phyloP scores from a whole-genome alignment of 2,888 invertebrate genomes.

The Galeopsomyia nigrocyanea region DNA sequence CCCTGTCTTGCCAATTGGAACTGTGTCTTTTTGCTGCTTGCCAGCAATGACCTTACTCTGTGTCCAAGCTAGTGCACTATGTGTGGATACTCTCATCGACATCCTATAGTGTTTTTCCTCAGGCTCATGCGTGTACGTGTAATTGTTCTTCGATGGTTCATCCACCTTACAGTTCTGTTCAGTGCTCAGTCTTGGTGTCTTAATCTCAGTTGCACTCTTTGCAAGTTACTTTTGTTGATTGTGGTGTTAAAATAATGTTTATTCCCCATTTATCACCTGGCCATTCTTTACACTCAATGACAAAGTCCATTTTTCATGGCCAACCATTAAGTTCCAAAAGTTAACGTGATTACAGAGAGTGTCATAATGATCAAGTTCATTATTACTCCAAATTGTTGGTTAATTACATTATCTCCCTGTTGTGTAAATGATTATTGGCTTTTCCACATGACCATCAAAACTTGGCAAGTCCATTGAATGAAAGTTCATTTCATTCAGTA shows the following conservation, averaged over 20 bases:
- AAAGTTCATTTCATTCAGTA: constrained; percentile 15
- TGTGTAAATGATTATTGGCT: background rate
- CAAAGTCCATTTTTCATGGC: background rate
- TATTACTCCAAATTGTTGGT: background rate
- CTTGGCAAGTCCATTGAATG: constrained; percentile 16
- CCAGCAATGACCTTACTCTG: background rate
- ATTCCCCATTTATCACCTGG: too few relatives aligned
- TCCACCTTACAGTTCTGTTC: background rate
- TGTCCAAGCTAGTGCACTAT: background rate
- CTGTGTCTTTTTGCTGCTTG: background rate
- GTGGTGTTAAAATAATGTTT: too few relatives aligned
- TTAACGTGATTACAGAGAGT: background rate
- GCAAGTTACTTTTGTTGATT: too few relatives aligned
- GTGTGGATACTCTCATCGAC: background rate
- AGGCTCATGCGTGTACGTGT: background rate
- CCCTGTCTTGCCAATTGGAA: background rate
- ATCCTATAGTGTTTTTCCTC: background rate
- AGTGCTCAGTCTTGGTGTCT: background rate
- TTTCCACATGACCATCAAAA: background rate
- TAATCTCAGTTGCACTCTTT: background rate
- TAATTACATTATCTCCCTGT: background rate
- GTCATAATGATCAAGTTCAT: background rate
- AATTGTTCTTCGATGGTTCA: background rate
- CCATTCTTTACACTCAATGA: too few relatives aligned
- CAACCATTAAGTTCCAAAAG: too few relatives aligned